Base-by-base conservation (phyloP, 2,888 invertebrate species). In the Psylliodes chrysocephalus region DNA sequence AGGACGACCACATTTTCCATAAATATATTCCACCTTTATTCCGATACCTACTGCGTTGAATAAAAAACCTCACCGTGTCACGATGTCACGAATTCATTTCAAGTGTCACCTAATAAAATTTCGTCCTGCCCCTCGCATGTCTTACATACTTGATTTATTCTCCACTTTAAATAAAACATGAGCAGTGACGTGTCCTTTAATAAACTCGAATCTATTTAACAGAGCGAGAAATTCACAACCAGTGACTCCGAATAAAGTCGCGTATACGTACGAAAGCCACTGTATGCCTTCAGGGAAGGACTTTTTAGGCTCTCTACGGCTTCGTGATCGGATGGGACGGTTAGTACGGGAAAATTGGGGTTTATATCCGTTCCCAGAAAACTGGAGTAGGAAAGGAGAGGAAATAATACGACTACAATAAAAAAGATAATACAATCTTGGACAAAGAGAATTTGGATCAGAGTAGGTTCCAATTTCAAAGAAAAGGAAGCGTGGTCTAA, bases 141-240 rank as follows among this genome's bases (percentile, higher is more conserved):
- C 56, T 57, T 59, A 51, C 25, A 28, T 51, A 51, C 51, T 59
- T 56, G 56, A 62, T 62, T 42, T 42, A 62, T 62, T 65, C 63
- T 38, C 28, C 33, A 66, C 54, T 65, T 68, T 76, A 72, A 75
- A 73, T 74, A 74, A 77, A 72, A 74, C 70, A 74, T 71, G 71
- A 74, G 66, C 68, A 69, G 61, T 75, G 74, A 74, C 73, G 71
- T 73, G 72, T 73, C 70, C 69, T 68, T 70, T 73, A 75, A 75
- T 76, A 73, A 72, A 73, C 67, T 67, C 67, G 55, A 63, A 61
- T 64, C 66, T 65, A 67, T 63, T 71, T 71, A 73, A 66, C 73
- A 65, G 71, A 71, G 73, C 75, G 70, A 70, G 72, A 73, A 75
- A 75, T 77, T 76, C 71, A 71, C 71, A 62, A 64, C 69, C 66